Evolutionary conservation across 1,140 invertebrate species (phyloP), one percentile per base, ranked within the genome.

Genomic region (Aphis craccivora): DNA sequence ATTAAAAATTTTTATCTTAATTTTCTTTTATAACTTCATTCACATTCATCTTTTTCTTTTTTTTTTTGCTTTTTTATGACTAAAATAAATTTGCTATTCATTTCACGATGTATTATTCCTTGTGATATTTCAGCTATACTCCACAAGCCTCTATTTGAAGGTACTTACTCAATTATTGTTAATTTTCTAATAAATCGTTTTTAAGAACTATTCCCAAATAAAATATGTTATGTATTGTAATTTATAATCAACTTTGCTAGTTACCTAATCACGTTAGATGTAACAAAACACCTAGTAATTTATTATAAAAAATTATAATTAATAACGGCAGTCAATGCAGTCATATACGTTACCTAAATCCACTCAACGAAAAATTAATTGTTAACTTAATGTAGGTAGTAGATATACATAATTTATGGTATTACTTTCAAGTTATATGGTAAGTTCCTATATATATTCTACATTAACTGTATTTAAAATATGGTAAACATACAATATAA

Each of bases 291-390:
- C 60, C 60, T 76, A 76, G 60, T 76, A 18, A 35, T 4, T 76
- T 76, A n/a, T 76, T n/a, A n/a, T n/a, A 76, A 76, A 76, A 76
- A 76, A 76, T 76, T 76, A 76, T 76, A 76, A 76, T 76, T 76
- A n/a, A 76, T 67, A 67, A 14, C n/a, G 1, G 4, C 14, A n/a
- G 30, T 67, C 60, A n/a, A n/a, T n/a, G n/a, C n/a, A n/a, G n/a
- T n/a, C n/a, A n/a, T 67, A 67, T 76, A 18, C 30, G n/a, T 76
- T 76, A n/a, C 1, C n/a, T 35, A 18, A 67, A 76, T 18, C 60
- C n/a, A 76, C 60, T 5, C 14, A 35, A 18, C 14, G 30, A 76
- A 76, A n/a, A 76, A 76, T 76, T 76, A 76, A 76, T 76, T 76
- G n/a, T 76, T 76, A 76, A n/a, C 30, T n/a, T n/a, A 35, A 30